These are phyloP conservation scores for Azemiops feae DNA, from an alignment of 2,113 vertebrate species.

Conservation along the genomic window DNA sequence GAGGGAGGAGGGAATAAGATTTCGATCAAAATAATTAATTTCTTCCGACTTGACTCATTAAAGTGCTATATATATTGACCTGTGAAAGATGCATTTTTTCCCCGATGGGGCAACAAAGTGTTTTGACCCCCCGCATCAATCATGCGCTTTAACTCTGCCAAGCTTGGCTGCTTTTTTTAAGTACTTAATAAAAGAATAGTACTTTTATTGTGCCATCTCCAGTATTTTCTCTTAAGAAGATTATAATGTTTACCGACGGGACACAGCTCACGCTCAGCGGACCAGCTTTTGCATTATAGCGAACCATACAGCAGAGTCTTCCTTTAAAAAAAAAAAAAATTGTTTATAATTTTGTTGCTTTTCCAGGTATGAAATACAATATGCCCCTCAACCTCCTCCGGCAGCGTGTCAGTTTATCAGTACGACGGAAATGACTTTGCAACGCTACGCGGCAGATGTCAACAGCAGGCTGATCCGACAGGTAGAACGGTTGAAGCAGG, in stretches of 20 bases:
- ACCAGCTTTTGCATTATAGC: not conserved
- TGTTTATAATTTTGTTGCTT: not conserved
- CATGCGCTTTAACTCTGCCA: not conserved
- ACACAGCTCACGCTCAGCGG: not conserved
- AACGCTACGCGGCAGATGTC: slow-evolving; percentile 87
- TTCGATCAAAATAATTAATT: not conserved
- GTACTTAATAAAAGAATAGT: not conserved
- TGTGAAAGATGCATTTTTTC: not conserved
- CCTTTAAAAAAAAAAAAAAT: not conserved
- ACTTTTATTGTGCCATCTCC: not conserved
- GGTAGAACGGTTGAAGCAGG: slow-evolving; percentile 90
- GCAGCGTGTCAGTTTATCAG: slow-evolving; percentile 86
- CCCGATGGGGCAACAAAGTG: not conserved
- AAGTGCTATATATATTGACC: not conserved
- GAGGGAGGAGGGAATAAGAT: not conserved
- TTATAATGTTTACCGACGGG: not conserved
- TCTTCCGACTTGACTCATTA: not conserved
- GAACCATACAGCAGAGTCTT: too few species aligned
- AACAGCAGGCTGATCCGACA: slow-evolving; percentile 86
- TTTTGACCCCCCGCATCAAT: not conserved
- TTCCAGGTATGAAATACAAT: slow-evolving; percentile 88
- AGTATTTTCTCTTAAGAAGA: not conserved
- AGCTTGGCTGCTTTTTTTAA: not conserved
- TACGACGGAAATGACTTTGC: slow-evolving; percentile 85
- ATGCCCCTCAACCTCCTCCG: slow-evolving; percentile 83